A percentile compares a stretch with the other conserved stretches of the same genome.
phyloP scores from a whole-genome alignment of 2,113 vertebrate genomes.

The Argyrosomus japonicus region DNA sequence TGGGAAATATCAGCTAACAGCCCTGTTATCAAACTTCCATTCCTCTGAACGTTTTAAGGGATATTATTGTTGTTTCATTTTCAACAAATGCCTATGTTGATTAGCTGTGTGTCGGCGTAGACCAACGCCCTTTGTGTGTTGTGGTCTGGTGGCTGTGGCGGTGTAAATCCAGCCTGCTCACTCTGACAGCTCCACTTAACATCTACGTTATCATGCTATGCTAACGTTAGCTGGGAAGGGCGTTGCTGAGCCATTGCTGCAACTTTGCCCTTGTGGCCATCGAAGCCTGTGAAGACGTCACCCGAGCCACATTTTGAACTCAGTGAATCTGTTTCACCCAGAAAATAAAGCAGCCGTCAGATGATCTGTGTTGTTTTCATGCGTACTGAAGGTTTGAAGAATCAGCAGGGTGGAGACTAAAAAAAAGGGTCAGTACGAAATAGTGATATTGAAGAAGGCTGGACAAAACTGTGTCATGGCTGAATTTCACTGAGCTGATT shows the following conservation, averaged over 20 bases:
- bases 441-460: neutral
- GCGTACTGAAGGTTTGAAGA: constrained; percentile 9
- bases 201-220: constrained; percentile 65
- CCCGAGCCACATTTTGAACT: constrained; percentile 17
- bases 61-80: neutral
- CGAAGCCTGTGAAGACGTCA: constrained; percentile 60
- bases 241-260: constrained; percentile 81
- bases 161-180: constrained; percentile 3
- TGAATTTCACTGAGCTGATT: neutral
- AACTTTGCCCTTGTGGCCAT: constrained; percentile 80
- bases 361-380: neutral
- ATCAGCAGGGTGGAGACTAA: constrained; percentile 51
- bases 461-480: neutral
- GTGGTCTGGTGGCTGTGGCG: neutral
- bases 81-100: neutral
- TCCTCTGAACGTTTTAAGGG: neutral
- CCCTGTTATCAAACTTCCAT: constrained; percentile 16
- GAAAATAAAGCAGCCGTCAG: neutral
- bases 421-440: constrained; percentile 6
- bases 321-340: neutral
- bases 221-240: constrained; percentile 80
- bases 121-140: constrained; percentile 19
- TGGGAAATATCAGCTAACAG: constrained; percentile 3
- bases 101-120: neutral
- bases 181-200: constrained; percentile 55